Conservation (phyloP, 2,797 vertebrate genomes). For the Urocyon cinereoargenteus region DNA sequence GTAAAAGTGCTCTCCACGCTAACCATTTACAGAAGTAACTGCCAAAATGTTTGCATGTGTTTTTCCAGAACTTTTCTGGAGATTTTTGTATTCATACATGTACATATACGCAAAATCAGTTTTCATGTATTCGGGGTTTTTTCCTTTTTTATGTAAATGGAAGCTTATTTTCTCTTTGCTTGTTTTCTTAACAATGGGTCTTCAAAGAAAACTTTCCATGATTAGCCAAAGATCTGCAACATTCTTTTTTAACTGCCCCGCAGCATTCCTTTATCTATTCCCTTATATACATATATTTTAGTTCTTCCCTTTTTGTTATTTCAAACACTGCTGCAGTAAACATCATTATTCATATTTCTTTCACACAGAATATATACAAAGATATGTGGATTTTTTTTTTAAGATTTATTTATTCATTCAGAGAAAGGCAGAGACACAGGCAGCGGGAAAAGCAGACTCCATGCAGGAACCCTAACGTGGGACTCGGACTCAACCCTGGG, state of each 20-base stretch:
- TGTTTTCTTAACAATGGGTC: not conserved
- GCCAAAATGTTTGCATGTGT: not conserved
- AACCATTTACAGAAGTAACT: not conserved
- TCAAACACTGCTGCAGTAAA: not conserved
- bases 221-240: not conserved
- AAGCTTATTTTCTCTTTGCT: not conserved
- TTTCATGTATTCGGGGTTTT: not conserved
- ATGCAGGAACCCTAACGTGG: too few relatives aligned
- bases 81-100: not conserved
- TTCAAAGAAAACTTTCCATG: not conserved
- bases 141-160: not conserved
- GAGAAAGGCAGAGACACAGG: too few relatives aligned
- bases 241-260: not conserved
- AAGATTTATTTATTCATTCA: too few relatives aligned
- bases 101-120: not conserved
- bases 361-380: not conserved
- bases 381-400: not conserved
- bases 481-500: too few relatives aligned
- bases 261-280: not conserved
- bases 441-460: too few relatives aligned
- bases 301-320: not conserved
- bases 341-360: not conserved
- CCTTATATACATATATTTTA: constrained; percentile 13
- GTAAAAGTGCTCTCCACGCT: not conserved
- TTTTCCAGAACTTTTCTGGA: not conserved